Evolutionary conservation across 2,888 invertebrate genomes (phyloP), one percentile per base, ranked within the genome.

Genomic region (Ernsta delagoae): DNA sequence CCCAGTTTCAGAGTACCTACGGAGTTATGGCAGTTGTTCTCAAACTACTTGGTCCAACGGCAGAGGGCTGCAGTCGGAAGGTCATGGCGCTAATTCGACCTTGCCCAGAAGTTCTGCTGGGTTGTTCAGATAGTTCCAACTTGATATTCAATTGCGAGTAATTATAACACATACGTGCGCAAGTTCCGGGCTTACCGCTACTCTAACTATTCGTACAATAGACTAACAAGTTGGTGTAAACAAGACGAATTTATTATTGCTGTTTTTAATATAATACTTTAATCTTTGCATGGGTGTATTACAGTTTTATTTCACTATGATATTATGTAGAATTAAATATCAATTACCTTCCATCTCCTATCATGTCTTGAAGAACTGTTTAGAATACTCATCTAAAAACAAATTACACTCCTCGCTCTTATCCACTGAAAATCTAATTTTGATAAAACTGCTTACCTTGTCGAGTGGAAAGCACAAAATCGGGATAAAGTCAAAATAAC

Each of bases 11-110:
- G 92, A 91, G 90, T 88, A 88, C 87, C 88, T 84, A 84, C 87
- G 83, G 92, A 93, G 92, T 93, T 92, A 93, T 93, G 92, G 92
- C 93, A 93, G 92, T 93, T 93, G 92, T 93, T 92, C 85, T 85
- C 79, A 88, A 90, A 92, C 91, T 92, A 92, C 88, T 92, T 90
- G 90, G 89, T 83, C 89, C 87, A 86, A 77, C 82, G 79, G 78
- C 86, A 85, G 87, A 86, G 89, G 90, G 88, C 85, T 90, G 90
- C 90, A 90, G 83, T 83, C 73, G 84, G 87, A 88, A 88, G 92
- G 92, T 92, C 92, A 89, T 89, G 90, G 86, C 87, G 86, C 83
- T 92, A 91, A 91, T 90, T 91, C 83, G 90, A 92, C 92, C 92
- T 93, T 92, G 91, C 85, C 83, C 82, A 84, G 85, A 90, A 91